Base-by-base conservation (phyloP, 2,113 vertebrate genomes). In the Nothoprocta perdicaria region DNA sequence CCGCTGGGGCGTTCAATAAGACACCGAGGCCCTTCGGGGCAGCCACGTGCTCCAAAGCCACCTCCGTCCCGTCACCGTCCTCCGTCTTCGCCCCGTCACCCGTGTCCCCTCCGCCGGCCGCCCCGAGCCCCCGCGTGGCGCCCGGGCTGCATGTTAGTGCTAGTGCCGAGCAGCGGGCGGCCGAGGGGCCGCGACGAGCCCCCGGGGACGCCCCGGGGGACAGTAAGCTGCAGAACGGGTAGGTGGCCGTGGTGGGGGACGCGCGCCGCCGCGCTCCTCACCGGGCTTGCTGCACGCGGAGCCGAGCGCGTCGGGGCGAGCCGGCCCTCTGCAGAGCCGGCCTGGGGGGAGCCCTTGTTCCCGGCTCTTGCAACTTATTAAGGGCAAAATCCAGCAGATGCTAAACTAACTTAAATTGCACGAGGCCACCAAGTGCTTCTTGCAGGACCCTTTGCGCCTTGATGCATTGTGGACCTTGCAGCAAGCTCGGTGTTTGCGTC, bases 161-260 rank as follows among this genome's bases (percentile, higher is more conserved):
- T 97, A 97, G 95, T 86, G 94, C 96, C 96, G 98, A 97, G 83
- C 97, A 92, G 68, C 50, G 72, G 69, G 38, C 95, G 33, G 97
- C 95, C 19, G 98, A 99, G 98, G 98, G 98, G 90, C 98, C 98
- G 92, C 98, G 97, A 98, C 98, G 98, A 98, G 98, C 98, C 98
- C 96, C 98, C 55, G 93, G 95, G 97, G 98, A 98, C 83, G 98
- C 96, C 98, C 98, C 98, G 98, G 98, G 98, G 83, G 98, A 98
- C 97, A 98, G 91, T 97, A 97, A 98, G 95, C 98, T 98, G 95
- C 98, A 98, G 93, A 99, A 99, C 97, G 99, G 99, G 99, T 99
- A 98, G 98, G 99, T 99, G 89, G 94, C 87, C 41, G 91, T 66
- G 77, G 71, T 8, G 94, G 89, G 53, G 52, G 41, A 67, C 71